Base-by-base conservation (phyloP, 2,888 invertebrate genomes). In the Furcula furcula region DNA sequence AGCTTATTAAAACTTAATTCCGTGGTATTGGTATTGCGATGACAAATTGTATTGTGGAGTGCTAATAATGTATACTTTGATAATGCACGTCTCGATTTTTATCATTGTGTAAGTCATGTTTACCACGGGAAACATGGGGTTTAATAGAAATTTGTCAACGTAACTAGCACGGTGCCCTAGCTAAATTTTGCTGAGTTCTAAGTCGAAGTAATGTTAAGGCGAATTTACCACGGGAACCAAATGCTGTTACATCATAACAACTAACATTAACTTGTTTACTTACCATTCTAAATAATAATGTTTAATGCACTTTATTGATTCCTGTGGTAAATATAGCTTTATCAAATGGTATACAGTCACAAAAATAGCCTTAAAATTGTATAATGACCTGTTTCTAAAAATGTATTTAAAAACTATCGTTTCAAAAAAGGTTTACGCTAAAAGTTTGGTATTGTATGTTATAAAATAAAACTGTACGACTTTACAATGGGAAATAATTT, bases 1-100 rank as follows among this genome's bases (percentile, higher is more conserved):
- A 88, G 87, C 87, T 88, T 88, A 88, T 82, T 82, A 79, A 79
- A 77, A 79, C 77, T 82, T 83, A 79, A 79, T 78, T 81, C 56
- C 72, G 68, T 76, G 76, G 76, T 75, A 63, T 67, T 56, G 69
- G 68, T 70, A 65, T 66, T 59, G 72, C 70, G 62, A 67, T 37
- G 52, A 47, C 32, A 35, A 39, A 31, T 47, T 41, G 53, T 61
- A 57, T 53, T 56, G 59, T 53, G 66, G 59, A 67, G 62, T 69
- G 72, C 67, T 68, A 61, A 53, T 42, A 47, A 51, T 61, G 55
- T 65, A 56, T 57, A 45, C 52, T 65, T 72, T 68, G 76, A 67
- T 80, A 70, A 69, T 76, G 79, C 73, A 76, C 78, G 76, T 70
- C 75, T 57, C 55, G 20, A 16, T 35, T 61, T 53, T 31, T 36